A percentile compares a stretch with the other conserved stretches of the same genome.
phyloP scores from a whole-genome alignment of 37 sponge, comb jelly and placozoan species.

The Halichondria panicea region DNA sequence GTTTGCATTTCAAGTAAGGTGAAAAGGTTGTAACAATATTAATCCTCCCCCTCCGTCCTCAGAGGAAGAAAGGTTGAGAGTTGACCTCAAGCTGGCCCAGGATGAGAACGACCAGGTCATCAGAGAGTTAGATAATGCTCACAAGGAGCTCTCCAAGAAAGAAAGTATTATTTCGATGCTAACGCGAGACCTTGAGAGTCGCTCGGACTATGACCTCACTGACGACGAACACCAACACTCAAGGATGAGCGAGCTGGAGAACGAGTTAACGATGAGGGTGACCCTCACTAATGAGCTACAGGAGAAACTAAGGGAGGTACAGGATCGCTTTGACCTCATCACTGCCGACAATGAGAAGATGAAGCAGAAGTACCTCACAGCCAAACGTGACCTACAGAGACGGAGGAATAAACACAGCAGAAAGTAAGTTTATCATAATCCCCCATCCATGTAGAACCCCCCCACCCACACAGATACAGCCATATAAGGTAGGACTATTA shows the following conservation, averaged over 20 bases:
- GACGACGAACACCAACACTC: constrained; percentile 5
- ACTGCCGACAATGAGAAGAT: constrained; percentile 41
- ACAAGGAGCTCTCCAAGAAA: constrained; percentile 4
- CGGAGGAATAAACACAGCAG: not conserved
- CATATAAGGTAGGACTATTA: not conserved
- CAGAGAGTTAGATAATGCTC: constrained; percentile 2
- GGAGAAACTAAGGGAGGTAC: constrained; percentile 10
- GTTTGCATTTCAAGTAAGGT: no score
- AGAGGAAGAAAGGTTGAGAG: constrained; percentile 26
- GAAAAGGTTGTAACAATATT: no score
- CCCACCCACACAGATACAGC: not conserved
- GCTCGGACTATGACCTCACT: not conserved
- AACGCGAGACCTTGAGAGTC: not conserved
- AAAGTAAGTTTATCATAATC: not conserved
- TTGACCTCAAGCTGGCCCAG: not conserved
- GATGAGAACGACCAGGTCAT: constrained; percentile 17
- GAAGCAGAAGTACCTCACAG: constrained; percentile 33
- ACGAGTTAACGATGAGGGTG: not conserved
- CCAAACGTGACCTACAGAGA: constrained; percentile 25
- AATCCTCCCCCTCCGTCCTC: no score
- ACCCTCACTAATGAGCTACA: constrained; percentile 9
- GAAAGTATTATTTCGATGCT: constrained; percentile 12
- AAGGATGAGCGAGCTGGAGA: constrained; percentile 30
- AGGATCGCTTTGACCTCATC: constrained; percentile 29
- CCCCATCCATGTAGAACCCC: not conserved